These are phyloP conservation scores for Cynoglossus semilaevis DNA, from an alignment of 2,113 vertebrate species.

Conservation along the genomic window DNA sequence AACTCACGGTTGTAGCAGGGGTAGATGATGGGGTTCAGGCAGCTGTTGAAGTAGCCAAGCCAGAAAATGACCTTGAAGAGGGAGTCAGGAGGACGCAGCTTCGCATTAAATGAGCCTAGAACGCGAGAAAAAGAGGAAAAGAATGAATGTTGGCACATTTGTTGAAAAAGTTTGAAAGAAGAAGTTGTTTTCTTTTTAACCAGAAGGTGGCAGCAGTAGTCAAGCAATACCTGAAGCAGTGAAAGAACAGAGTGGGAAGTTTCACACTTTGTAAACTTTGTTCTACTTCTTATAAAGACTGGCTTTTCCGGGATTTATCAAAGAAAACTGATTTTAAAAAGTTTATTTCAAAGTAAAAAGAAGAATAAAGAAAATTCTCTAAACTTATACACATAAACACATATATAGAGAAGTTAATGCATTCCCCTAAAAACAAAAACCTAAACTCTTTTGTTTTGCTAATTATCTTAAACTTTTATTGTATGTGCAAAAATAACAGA, in stretches of 20 bases:
- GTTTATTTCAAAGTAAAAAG: too few relatives aligned
- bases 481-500: too few relatives aligned
- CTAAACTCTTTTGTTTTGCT: too few relatives aligned
- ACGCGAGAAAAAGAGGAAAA: constrained; percentile 27
- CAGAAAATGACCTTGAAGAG: constrained; percentile 97
- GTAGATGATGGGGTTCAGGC: constrained; percentile 97
- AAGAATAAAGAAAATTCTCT: too few relatives aligned
- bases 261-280: too few relatives aligned
- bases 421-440: too few relatives aligned
- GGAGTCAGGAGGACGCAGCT: constrained; percentile 84
- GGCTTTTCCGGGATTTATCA: too few relatives aligned
- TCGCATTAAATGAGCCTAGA: constrained; percentile 86
- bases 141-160: not conserved
- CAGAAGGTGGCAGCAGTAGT: constrained; percentile 58
- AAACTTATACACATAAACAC: too few relatives aligned
- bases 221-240: not conserved
- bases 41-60: constrained; percentile 98
- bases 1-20: constrained; percentile 98
- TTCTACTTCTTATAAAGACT: too few relatives aligned
- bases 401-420: too few relatives aligned
- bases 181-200: not conserved
- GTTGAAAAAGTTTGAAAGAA: not conserved
- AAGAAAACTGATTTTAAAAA: too few relatives aligned
- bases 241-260: not conserved
- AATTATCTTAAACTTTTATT: too few relatives aligned